A percentile compares a stretch with the other conserved stretches of the same genome.
Evolutionary conservation across 2,888 invertebrate species (phyloP).

Genomic region (Portevinia maculata): DNA sequence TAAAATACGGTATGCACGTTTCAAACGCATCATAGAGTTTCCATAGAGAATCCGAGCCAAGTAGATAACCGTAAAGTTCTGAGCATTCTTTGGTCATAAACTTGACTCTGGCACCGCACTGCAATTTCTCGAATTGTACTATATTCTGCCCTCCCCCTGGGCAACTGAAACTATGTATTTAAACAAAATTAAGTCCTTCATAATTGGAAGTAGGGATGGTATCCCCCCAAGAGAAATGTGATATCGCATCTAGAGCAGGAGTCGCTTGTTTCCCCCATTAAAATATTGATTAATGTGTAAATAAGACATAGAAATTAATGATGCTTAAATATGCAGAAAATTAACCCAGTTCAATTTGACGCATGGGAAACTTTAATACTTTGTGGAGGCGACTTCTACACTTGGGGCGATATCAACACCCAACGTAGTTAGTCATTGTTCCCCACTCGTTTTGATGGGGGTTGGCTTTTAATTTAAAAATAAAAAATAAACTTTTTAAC

Average conservation of each 20-base stretch:
- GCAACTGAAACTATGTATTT: constrained; percentile 41
- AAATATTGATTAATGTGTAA: constrained; percentile 73
- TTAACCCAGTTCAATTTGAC: constrained; percentile 73
- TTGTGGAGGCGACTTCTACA: constrained; percentile 25
- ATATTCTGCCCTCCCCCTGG: constrained; percentile 2
- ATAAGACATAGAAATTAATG: constrained; percentile 73
- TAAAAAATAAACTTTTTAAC: constrained; percentile 49
- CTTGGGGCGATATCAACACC: constrained; percentile 18
- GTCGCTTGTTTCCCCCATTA: constrained; percentile 56
- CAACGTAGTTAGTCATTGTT: constrained; percentile 48
- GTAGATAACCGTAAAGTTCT: constrained; percentile 19
- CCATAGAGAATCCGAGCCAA: neutral
- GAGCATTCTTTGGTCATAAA: constrained; percentile 41
- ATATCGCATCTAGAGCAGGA: neutral
- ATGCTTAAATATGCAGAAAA: constrained; percentile 73
- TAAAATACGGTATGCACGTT: constrained; percentile 38
- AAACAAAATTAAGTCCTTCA: constrained; percentile 40
- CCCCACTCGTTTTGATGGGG: neutral
- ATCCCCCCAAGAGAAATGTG: neutral
- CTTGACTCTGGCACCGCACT: constrained; percentile 46
- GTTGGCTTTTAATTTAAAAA: constrained; percentile 23
- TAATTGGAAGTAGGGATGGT: constrained; percentile 20
- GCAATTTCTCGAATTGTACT: constrained; percentile 40
- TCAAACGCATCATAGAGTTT: constrained; percentile 32
- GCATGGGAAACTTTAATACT: constrained; percentile 67